phyloP scores from a whole-genome alignment of 1,140 invertebrate species.

The Drosophila repletoides region DNA sequence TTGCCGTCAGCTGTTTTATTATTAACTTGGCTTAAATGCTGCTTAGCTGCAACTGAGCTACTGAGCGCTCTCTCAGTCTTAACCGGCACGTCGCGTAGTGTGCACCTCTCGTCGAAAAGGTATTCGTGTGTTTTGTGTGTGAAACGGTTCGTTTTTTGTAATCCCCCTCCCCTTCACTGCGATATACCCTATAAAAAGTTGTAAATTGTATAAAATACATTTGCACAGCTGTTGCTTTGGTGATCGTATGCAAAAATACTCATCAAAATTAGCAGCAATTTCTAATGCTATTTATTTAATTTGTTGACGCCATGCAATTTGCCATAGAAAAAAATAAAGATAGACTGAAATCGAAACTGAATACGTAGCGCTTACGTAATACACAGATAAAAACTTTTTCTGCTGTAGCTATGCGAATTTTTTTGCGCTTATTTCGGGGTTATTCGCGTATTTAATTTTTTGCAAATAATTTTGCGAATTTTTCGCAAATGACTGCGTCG shows the following conservation, averaged over 20 bases:
- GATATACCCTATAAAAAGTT: not conserved
- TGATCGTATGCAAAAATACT: slow-evolving; percentile 17
- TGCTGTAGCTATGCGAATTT: slow-evolving; percentile 24
- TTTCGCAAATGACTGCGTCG: slow-evolving; percentile 56
- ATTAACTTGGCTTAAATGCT: slow-evolving; percentile 55
- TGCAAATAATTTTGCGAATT: slow-evolving; percentile 57
- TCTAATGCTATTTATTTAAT: slow-evolving; percentile 68
- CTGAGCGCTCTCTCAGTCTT: slow-evolving; percentile 48
- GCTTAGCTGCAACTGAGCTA: slow-evolving; percentile 42
- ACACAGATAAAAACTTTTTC: slow-evolving; percentile 11
- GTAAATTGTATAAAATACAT: slow-evolving; percentile 48
- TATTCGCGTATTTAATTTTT: slow-evolving; percentile 41
- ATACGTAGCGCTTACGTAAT: slow-evolving; percentile 58
- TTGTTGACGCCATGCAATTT: slow-evolving; percentile 63
- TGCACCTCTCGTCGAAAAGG: slow-evolving; percentile 61
- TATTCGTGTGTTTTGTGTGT: slow-evolving; percentile 51
- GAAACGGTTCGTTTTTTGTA: slow-evolving; percentile 36
- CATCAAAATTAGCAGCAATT: slow-evolving; percentile 49
- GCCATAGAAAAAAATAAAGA: slow-evolving; percentile 46
- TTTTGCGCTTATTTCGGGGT: not conserved
- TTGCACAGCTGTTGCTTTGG: slow-evolving; percentile 59
- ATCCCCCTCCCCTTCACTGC: not conserved
- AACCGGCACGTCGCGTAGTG: slow-evolving; percentile 69
- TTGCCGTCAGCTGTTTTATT: slow-evolving; percentile 59
- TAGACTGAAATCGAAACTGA: slow-evolving; percentile 21